A percentile compares a stretch with the other conserved stretches of the same genome.
Conservation (phyloP, 2,888 invertebrate genomes). For the Chironomus tentans region DNA sequence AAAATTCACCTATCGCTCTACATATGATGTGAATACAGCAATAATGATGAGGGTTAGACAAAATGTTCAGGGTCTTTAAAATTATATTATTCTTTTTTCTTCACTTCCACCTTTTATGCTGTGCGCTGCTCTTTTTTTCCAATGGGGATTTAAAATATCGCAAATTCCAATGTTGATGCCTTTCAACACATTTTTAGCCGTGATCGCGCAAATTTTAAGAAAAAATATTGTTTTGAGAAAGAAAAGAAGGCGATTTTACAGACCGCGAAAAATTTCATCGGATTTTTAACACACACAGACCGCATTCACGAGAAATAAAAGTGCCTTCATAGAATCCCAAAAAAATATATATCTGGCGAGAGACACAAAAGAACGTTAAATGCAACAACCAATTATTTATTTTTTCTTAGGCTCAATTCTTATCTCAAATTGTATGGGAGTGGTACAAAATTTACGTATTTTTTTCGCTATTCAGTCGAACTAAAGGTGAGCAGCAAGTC, state of each 20-base stretch:
- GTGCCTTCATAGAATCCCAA: too few species aligned
- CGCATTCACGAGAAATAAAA: background rate
- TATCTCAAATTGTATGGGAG: background rate
- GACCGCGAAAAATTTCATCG: constrained; percentile 12
- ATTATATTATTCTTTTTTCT: too few species aligned
- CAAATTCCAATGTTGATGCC: background rate
- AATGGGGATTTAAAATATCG: too few species aligned
- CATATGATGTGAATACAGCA: background rate
- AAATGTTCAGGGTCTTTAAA: background rate
- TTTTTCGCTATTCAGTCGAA: too few species aligned
- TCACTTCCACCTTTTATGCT: too few species aligned
- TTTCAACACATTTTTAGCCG: constrained; percentile 14
- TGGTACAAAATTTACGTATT: background rate
- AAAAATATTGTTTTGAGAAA: background rate
- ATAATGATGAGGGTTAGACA: background rate
- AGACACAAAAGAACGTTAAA: background rate
- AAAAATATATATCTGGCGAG: background rate
- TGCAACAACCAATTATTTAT: constrained; percentile 12
- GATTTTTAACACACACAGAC: background rate
- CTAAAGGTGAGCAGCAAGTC: background rate
- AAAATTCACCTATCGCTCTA: background rate
- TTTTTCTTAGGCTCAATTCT: background rate
- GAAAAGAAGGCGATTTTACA: background rate
- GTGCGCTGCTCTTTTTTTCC: background rate
- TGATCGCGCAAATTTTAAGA: background rate